Evolutionary conservation across 2,113 vertebrate genomes (phyloP).

Genomic region (Mesembrinibis cayennensis): DNA sequence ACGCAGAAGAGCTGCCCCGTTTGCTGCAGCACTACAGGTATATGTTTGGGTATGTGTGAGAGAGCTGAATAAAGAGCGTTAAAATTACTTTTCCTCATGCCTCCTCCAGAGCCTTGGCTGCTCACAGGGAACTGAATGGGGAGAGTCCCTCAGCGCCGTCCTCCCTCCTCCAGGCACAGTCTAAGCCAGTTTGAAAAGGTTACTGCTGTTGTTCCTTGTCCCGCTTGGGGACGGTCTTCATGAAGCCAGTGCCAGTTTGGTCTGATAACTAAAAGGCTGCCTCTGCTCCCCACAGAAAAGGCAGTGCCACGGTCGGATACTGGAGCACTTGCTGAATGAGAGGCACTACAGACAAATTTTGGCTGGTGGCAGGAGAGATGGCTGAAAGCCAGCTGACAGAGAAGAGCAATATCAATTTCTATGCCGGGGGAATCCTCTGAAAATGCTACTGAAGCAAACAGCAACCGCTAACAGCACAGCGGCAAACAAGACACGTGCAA

Average conservation of each 20-base stretch:
- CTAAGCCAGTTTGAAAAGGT: neutral
- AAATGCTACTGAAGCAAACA: constrained; percentile 6
- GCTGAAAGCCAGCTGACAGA: constrained; percentile 52
- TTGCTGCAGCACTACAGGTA: neutral
- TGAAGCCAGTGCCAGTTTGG: neutral
- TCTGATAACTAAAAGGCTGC: neutral
- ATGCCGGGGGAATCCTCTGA: neutral
- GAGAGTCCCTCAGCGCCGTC: neutral
- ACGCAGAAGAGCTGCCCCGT: neutral
- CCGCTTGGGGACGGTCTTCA: neutral
- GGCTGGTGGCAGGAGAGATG: constrained; percentile 45
- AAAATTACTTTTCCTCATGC: neutral
- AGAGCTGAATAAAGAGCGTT: neutral
- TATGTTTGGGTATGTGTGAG: neutral
- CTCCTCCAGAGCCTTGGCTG: neutral
- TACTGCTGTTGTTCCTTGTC: neutral
- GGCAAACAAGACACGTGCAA: neutral
- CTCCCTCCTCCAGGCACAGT: neutral
- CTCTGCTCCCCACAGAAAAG: neutral
- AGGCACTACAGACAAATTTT: constrained; percentile 28
- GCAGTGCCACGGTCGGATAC: neutral
- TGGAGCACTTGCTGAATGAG: neutral
- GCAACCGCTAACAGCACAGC: neutral
- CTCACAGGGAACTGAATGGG: neutral
- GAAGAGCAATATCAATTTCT: neutral